Conservation (phyloP, 1,140 invertebrate species). For the Drosophila ohnishii region DNA sequence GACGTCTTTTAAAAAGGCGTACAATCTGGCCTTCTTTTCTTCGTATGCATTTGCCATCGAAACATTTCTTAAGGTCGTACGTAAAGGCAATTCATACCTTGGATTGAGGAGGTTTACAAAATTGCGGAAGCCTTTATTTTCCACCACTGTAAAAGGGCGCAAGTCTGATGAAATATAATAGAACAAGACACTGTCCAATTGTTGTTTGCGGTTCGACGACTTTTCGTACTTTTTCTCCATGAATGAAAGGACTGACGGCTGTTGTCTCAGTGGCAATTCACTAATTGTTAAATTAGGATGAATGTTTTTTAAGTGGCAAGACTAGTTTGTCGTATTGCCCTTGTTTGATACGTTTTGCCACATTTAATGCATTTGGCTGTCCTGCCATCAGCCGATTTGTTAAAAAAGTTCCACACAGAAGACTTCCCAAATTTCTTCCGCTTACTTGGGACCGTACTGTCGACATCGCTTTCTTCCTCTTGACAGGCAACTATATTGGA, state of each 20-base stretch:
- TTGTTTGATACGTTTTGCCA: background rate
- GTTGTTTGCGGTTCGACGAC: slow-evolving; percentile 4
- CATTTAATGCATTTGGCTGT: slow-evolving; percentile 27
- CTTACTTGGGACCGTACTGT: slow-evolving; percentile 4
- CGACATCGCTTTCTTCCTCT: background rate
- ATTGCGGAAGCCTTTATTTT: slow-evolving; percentile 23
- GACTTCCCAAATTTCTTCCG: background rate
- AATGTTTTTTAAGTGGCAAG: background rate
- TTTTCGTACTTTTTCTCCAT: background rate
- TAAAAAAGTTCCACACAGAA: slow-evolving; percentile 4
- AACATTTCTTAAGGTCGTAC: background rate
- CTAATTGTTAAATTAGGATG: background rate
- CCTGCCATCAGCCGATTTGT: slow-evolving; percentile 5
- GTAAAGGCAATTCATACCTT: slow-evolving; percentile 1
- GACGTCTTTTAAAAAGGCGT: too few species aligned
- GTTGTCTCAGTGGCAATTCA: background rate
- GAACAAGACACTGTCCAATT: slow-evolving; percentile 3
- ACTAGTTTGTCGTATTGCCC: background rate
- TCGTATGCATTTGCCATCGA: too few species aligned
- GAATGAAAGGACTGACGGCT: background rate
- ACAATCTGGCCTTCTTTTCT: too few species aligned
- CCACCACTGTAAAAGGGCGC: slow-evolving; percentile 5
- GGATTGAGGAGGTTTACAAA: slow-evolving; percentile 8
- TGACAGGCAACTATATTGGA: background rate
- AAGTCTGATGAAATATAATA: background rate